Conservation (phyloP, 2,113 vertebrate species). For the Dasyornis broadbenti region DNA sequence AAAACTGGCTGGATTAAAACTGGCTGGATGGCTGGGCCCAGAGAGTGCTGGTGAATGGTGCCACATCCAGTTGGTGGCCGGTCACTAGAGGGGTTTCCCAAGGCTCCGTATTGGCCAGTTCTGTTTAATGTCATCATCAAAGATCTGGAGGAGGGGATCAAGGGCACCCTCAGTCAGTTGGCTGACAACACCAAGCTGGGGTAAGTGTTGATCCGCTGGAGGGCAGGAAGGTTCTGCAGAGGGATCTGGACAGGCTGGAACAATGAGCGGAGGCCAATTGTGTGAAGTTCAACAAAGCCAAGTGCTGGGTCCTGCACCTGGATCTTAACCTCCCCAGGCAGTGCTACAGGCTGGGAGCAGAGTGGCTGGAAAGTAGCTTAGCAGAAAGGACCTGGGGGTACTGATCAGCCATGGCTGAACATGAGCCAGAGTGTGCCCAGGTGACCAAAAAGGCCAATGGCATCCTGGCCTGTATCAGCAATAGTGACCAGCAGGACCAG, state of each 20-base stretch:
- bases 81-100: neutral
- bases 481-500: neutral
- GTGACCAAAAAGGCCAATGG: neutral
- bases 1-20: neutral
- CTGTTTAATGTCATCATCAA: neutral
- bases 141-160: fast-evolving
- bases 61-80: fast-evolving
- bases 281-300: neutral
- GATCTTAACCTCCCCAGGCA: neutral
- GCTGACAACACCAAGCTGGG: neutral
- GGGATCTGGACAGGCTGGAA: neutral
- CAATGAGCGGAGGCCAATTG: fast-evolving
- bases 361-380: neutral
- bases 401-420: neutral
- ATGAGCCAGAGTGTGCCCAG: fast-evolving
- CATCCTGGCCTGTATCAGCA: neutral
- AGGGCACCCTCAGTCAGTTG: neutral
- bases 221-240: neutral
- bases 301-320: neutral
- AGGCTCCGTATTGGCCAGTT: fast-evolving
- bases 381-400: neutral
- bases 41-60: neutral
- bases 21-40: neutral
- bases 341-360: neutral
- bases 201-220: neutral